These are phyloP conservation scores for Notoglanidium macrostoma DNA, from an alignment of 2,797 vertebrate species.

Conservation along the genomic window DNA sequence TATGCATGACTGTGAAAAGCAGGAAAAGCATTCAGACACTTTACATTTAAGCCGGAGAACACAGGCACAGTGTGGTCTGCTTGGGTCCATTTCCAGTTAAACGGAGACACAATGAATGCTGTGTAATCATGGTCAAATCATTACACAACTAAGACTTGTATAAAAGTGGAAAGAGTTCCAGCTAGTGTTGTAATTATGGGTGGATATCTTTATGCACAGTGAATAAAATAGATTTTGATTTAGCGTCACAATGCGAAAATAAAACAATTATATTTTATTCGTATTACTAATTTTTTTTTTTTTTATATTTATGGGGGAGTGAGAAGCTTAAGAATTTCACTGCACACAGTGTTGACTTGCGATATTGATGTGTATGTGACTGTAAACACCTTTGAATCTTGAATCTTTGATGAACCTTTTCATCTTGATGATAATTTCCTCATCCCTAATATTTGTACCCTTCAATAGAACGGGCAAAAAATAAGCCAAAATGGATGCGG, in stretches of 20 bases:
- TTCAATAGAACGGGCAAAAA: neutral
- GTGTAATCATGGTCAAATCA: conserved; percentile 20
- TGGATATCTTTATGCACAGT: neutral
- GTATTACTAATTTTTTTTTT: too few species aligned
- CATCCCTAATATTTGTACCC: neutral
- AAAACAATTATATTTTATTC: neutral
- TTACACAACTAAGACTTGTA: conserved; percentile 8
- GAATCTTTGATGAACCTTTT: neutral
- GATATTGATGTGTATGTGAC: too few species aligned
- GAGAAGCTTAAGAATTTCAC: too few species aligned
- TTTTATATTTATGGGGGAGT: too few species aligned
- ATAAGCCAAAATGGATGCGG: neutral
- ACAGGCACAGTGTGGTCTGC: neutral
- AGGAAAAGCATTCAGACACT: neutral
- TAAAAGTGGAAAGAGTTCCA: conserved; percentile 13
- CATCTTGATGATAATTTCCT: neutral
- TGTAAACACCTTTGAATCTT: too few species aligned
- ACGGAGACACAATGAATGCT: conserved; percentile 14
- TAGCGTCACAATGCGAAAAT: neutral
- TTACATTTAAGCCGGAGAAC: neutral
- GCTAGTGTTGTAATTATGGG: conserved; percentile 23
- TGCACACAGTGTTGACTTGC: too few species aligned
- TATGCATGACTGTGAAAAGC: neutral
- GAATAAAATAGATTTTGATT: neutral
- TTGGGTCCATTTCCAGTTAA: conserved; percentile 18